Evolutionary conservation across 2,888 invertebrate genomes (phyloP).

Genomic region (Machimus atricapillus): DNA sequence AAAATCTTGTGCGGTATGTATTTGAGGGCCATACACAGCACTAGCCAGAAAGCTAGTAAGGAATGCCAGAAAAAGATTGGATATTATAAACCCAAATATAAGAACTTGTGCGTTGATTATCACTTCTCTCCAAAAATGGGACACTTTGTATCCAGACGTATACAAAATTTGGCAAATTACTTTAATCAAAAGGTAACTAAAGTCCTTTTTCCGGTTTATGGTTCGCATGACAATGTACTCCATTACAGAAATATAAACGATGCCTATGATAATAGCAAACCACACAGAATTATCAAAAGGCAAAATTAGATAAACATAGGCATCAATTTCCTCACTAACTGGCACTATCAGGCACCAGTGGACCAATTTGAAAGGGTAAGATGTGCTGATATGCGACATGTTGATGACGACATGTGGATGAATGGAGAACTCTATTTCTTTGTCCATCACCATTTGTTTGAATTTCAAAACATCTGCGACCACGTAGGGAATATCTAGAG

Average conservation of each 20-base stretch:
- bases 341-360: slow-evolving; percentile 10
- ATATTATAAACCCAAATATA: slow-evolving; percentile 51
- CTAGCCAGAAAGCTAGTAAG: slow-evolving; percentile 52
- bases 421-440: neutral
- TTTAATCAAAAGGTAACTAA: slow-evolving; percentile 9
- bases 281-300: neutral
- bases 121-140: neutral
- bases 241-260: neutral
- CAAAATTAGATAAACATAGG: slow-evolving; percentile 3
- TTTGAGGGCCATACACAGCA: slow-evolving; percentile 48
- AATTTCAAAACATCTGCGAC: neutral
- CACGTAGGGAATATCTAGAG: neutral
- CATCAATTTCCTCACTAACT: neutral
- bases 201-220: neutral
- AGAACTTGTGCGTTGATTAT: slow-evolving; percentile 41
- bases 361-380: neutral
- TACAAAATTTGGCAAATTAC: neutral
- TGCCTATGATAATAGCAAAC: neutral
- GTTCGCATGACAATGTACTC: neutral
- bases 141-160: neutral
- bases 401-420: neutral
- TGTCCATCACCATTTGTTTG: neutral
- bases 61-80: slow-evolving; percentile 52
- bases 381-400: neutral
- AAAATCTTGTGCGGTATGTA: slow-evolving; percentile 48